Conservation (phyloP, 2,888 invertebrate genomes). For the Yponomeuta plumbellus region DNA sequence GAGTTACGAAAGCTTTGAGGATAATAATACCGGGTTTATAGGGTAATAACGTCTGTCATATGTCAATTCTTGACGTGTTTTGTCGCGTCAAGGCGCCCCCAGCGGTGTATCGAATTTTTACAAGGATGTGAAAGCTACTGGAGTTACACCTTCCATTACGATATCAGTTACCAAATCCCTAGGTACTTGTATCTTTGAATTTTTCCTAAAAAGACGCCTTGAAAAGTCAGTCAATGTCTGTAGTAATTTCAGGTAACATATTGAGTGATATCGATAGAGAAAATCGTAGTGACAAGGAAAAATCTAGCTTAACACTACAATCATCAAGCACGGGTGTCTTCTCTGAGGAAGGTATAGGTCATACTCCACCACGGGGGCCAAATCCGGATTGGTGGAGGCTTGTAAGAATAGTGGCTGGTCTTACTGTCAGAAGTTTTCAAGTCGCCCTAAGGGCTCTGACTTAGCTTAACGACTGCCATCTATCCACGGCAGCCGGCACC, state of each 20-base stretch:
- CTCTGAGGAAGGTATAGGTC: no score
- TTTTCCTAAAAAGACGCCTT: background rate
- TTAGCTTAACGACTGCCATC: no score
- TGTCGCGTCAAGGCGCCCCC: conserved; percentile 21
- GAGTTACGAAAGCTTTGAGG: conserved; percentile 19
- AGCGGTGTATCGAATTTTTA: conserved; percentile 45
- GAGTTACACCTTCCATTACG: conserved; percentile 39
- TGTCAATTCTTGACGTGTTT: conserved; percentile 30
- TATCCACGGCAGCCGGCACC: no score
- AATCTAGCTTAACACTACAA: no score
- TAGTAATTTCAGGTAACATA: background rate
- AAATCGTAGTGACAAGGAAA: no score
- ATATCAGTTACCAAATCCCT: conserved; percentile 36
- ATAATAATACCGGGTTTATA: conserved; percentile 15
- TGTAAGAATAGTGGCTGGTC: no score
- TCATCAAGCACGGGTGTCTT: no score
- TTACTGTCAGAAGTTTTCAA: no score
- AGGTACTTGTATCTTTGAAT: conserved; percentile 23
- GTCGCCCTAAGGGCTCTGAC: no score
- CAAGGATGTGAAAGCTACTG: conserved; percentile 32
- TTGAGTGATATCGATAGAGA: no score
- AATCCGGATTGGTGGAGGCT: no score
- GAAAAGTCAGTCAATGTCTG: background rate
- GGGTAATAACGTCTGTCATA: conserved; percentile 22
- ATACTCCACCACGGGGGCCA: no score